Evolutionary conservation across 2,888 invertebrate genomes (phyloP).

Genomic region (Ganaspis brasiliensis): DNA sequence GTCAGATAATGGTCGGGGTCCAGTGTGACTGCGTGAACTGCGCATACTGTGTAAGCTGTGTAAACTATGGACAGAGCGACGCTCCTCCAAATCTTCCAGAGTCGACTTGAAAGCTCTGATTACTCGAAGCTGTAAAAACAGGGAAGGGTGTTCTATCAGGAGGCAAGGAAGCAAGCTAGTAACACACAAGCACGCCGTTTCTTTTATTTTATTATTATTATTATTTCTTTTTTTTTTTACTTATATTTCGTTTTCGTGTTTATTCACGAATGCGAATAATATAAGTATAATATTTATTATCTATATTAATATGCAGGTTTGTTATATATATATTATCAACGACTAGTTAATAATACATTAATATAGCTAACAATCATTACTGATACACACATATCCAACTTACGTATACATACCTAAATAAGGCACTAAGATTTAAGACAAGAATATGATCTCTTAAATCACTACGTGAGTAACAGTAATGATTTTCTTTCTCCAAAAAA

Average conservation of each 20-base stretch:
- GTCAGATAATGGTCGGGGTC: constrained; percentile 89
- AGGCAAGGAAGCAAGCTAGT: constrained; percentile 78
- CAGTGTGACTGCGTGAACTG: constrained; percentile 89
- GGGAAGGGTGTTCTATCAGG: constrained; percentile 82
- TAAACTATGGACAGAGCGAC: constrained; percentile 98
- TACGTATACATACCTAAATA: constrained; percentile 55
- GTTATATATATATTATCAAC: neutral
- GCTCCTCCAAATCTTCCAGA: constrained; percentile 99
- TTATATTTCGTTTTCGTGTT: constrained; percentile 41
- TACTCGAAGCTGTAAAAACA: constrained; percentile 98
- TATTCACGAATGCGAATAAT: constrained; percentile 2
- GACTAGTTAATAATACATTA: too few species aligned
- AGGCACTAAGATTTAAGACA: neutral
- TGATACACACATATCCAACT: constrained; percentile 48
- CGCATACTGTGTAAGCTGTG: constrained; percentile 94
- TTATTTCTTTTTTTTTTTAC: constrained; percentile 50
- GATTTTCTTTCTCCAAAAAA: constrained; percentile 20
- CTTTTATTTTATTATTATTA: constrained; percentile 61
- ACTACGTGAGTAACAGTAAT: constrained; percentile 18
- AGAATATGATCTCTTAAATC: neutral
- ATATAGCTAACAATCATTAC: constrained; percentile 50
- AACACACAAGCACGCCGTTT: constrained; percentile 76
- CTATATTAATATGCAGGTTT: neutral
- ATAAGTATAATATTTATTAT: neutral
- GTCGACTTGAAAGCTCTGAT: constrained; percentile 99